phyloP scores from a whole-genome alignment of 2,797 vertebrate genomes.

The Darevskia mixta region DNA sequence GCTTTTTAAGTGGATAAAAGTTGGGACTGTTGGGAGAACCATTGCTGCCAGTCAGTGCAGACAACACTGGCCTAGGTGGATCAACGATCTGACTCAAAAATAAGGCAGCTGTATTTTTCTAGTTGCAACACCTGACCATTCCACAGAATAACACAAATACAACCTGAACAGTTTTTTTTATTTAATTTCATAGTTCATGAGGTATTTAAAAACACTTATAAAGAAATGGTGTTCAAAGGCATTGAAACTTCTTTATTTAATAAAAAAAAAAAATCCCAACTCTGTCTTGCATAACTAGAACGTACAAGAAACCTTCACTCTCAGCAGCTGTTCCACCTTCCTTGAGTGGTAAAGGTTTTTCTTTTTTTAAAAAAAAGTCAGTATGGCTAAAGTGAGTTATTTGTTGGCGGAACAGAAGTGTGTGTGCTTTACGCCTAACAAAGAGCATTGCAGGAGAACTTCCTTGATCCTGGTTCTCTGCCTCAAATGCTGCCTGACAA shows the following conservation, averaged over 20 bases:
- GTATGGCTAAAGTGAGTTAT: conserved; percentile 62
- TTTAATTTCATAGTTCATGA: conserved; percentile 69
- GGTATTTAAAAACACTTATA: conserved; percentile 82
- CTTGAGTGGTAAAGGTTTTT: conserved; percentile 57
- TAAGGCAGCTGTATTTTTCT: neutral
- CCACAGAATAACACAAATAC: conserved; percentile 52
- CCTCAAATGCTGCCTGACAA: neutral
- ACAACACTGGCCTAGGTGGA: neutral
- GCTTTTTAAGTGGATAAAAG: too few species aligned
- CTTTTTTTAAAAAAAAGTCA: conserved; percentile 28
- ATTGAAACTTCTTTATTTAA: conserved; percentile 70
- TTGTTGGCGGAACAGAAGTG: conserved; percentile 11
- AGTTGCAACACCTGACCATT: neutral
- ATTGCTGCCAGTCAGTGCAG: too few species aligned
- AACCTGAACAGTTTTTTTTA: conserved; percentile 50
- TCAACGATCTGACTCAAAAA: neutral
- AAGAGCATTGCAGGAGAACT: neutral
- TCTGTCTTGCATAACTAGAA: conserved; percentile 54
- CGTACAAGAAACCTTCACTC: conserved; percentile 54
- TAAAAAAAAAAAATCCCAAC: conserved; percentile 53
- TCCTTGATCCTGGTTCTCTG: neutral
- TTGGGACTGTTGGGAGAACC: too few species aligned
- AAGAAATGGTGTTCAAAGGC: conserved; percentile 77
- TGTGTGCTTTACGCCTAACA: conserved; percentile 47
- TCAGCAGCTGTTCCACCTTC: conserved; percentile 53